Percentiles rank a stretch among this genome's conserved stretches.
phyloP scores from a whole-genome alignment of 2,113 vertebrate genomes.

The Indri indri region DNA sequence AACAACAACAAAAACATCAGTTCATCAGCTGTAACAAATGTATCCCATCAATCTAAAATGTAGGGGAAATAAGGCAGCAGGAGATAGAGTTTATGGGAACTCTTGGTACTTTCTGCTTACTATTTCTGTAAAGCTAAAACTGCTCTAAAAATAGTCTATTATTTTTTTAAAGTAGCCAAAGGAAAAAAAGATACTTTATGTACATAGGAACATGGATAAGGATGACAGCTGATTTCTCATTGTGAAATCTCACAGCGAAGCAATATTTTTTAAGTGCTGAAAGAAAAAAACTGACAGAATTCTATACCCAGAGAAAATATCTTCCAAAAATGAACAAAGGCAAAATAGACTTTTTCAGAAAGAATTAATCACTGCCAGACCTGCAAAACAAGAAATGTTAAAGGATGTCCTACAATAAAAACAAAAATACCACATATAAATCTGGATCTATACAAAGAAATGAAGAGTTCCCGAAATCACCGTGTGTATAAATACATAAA shows the following conservation, averaged over 20 bases:
- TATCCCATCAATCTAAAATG: background rate
- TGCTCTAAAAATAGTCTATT: background rate
- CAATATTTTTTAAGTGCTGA: conserved; percentile 21
- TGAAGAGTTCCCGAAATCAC: background rate
- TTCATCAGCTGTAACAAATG: background rate
- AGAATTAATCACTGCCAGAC: background rate
- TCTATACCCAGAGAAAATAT: conserved; percentile 42
- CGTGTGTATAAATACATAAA: background rate
- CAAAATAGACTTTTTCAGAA: conserved; percentile 1
- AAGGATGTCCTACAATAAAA: background rate
- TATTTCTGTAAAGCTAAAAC: conserved; percentile 9
- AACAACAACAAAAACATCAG: background rate
- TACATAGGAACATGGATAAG: background rate
- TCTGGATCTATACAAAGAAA: background rate
- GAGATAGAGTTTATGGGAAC: background rate
- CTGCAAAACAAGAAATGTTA: background rate
- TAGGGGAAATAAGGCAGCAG: background rate
- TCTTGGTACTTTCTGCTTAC: background rate
- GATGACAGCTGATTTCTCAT: background rate
- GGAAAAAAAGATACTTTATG: background rate
- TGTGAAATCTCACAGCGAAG: conserved; percentile 27
- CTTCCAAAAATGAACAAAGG: conserved; percentile 20
- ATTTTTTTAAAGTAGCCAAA: background rate
- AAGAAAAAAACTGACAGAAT: conserved; percentile 16
- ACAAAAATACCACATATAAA: background rate